Base-by-base conservation (phyloP, 2,888 invertebrate genomes). In the Ormia ochracea region DNA sequence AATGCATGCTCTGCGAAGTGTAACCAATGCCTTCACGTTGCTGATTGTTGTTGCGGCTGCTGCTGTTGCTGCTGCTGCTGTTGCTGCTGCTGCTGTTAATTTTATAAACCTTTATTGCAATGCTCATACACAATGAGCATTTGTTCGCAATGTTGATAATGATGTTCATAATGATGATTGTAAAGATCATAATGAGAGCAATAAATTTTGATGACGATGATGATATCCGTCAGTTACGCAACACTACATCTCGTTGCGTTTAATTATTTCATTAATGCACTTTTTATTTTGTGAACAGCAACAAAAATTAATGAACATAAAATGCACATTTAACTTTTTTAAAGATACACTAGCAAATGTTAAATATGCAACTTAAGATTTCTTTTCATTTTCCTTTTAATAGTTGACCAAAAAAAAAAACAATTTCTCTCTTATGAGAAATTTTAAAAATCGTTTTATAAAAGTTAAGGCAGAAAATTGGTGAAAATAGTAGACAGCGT, bases 141-240 rank as follows among this genome's bases (percentile, higher is more conserved):
- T 43, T 65, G 12, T 21, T 48, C 17, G n/a, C 14, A 38, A 31
- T 50, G 41, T 7, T 17, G 19, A 78, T 65, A 36, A 65, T 63
- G 56, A 65, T 65, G 31, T 52, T 58, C 2, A 38, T 41, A 12
- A 63, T 52, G 14, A 48, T 58, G 23, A 65, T 77, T 7, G 66
- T 48, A n/a, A 74, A 59, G 4, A 45, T 52, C 28, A 68, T 50
- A 43, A 66, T 66, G 43, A 41, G 31, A 23, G 50, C 19, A 50
- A 74, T 74, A 74, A 66, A 74, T 74, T 58, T 66, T 68, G 69
- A 61, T 74, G 74, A 69, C 63, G 63, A 76, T 78, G 84, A 84
- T 87, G 86, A 87, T 87, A 88, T 88, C 88, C 88, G 88, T 84
- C 86, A 86, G 87, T 86, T 86, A 86, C 86, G 85, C 86, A 85